Conservation (phyloP, 2,888 invertebrate species). For the Thereva nobilitata region DNA sequence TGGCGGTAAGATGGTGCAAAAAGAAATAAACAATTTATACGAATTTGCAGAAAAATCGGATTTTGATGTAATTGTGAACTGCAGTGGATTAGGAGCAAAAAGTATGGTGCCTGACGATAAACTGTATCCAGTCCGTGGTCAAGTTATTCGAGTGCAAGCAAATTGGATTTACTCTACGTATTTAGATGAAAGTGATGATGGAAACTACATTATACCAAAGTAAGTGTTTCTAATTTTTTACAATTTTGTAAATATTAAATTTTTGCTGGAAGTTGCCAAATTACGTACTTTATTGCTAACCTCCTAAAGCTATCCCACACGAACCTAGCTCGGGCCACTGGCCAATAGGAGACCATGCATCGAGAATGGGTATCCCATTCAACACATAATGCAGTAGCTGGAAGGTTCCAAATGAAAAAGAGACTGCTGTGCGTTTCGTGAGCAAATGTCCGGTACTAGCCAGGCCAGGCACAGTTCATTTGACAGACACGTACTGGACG, state of each 20-base stretch:
- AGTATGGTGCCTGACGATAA: conserved; percentile 65
- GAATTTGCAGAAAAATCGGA: conserved; percentile 54
- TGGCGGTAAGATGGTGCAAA: conserved; percentile 64
- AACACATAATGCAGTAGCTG: too few species aligned
- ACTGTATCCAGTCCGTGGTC: conserved; percentile 73
- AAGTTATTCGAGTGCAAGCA: conserved; percentile 70
- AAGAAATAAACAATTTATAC: conserved; percentile 62
- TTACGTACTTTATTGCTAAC: too few species aligned
- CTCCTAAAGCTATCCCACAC: too few species aligned
- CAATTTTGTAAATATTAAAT: background rate
- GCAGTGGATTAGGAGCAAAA: conserved; percentile 70
- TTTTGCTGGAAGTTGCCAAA: too few species aligned
- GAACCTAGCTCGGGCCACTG: too few species aligned
- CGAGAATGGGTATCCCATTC: too few species aligned
- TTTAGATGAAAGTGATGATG: conserved; percentile 64
- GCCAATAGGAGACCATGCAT: too few species aligned
- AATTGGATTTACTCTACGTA: conserved; percentile 67
- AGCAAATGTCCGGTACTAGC: too few species aligned
- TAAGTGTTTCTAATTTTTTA: conserved; percentile 55
- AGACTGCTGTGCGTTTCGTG: too few species aligned
- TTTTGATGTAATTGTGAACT: conserved; percentile 78
- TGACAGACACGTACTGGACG: too few species aligned
- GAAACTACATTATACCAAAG: conserved; percentile 80
- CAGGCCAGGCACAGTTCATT: too few species aligned
- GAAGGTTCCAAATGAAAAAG: too few species aligned